Conservation (phyloP, 2,797 vertebrate species). For the Anolis apletophallus region DNA sequence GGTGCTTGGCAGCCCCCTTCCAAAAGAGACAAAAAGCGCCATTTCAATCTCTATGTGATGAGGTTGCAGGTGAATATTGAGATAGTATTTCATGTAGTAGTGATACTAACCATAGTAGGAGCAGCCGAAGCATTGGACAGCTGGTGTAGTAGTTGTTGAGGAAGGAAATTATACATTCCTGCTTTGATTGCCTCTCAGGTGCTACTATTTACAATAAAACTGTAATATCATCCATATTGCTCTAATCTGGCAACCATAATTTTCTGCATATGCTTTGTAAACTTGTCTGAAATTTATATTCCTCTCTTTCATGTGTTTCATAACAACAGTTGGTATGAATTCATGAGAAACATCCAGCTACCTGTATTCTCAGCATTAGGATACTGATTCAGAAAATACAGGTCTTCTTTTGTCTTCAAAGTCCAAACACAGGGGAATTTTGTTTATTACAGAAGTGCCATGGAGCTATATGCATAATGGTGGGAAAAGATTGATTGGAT, state of each 20-base stretch:
- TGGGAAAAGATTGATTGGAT: conserved; percentile 17
- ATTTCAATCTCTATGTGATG: no score
- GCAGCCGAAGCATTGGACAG: neutral
- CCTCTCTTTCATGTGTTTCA: neutral
- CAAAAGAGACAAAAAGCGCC: no score
- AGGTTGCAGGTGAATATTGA: neutral
- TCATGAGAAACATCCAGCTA: neutral
- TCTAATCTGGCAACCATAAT: conserved; percentile 10
- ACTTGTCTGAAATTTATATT: conserved; percentile 1
- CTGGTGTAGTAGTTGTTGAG: neutral
- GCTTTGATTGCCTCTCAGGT: neutral
- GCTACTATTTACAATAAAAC: neutral
- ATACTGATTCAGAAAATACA: neutral
- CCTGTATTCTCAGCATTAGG: neutral
- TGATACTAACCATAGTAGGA: neutral
- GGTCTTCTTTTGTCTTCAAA: neutral
- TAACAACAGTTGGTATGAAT: neutral
- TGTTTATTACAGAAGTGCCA: conserved; percentile 23
- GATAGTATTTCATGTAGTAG: neutral
- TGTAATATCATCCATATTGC: neutral
- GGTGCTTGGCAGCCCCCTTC: no score
- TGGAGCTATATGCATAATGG: conserved; percentile 14
- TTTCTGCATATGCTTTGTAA: conserved; percentile 4
- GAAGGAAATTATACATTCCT: neutral
- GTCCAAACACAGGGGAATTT: neutral